Percentiles rank a stretch among this genome's conserved stretches.
phyloP scores from a whole-genome alignment of 2,113 vertebrate species.

The Pongo pygmaeus region DNA sequence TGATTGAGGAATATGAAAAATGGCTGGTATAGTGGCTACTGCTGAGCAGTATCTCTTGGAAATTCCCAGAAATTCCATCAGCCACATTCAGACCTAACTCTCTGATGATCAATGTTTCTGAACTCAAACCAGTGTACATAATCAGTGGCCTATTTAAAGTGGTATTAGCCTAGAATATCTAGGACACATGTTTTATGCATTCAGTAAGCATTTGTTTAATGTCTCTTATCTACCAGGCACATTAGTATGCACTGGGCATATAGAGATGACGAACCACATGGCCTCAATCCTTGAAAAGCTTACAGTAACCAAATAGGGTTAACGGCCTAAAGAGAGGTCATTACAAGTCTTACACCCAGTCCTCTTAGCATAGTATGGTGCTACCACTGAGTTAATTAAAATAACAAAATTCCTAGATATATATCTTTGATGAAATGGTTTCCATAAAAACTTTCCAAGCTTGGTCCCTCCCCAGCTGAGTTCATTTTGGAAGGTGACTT shows the following conservation, averaged over 20 bases:
- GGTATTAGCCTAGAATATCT: neutral
- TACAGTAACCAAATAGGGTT: neutral
- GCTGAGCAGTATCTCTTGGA: neutral
- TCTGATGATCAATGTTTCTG: neutral
- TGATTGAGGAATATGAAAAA: neutral
- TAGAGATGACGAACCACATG: neutral
- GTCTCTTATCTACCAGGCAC: neutral
- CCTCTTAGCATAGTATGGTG: neutral
- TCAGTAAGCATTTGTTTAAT: neutral
- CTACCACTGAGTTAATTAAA: neutral
- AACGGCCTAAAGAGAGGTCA: neutral
- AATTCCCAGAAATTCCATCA: neutral
- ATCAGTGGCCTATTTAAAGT: neutral
- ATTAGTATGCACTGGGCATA: neutral
- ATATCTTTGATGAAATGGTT: neutral
- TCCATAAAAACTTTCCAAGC: neutral
- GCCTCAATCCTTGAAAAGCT: neutral
- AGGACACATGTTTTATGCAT: neutral
- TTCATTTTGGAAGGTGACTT: neutral
- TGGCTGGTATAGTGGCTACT: neutral
- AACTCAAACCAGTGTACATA: neutral
- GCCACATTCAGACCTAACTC: neutral
- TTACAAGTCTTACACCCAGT: neutral
- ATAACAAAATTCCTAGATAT: neutral
- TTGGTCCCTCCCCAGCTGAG: neutral